Base-by-base conservation (phyloP, 2,113 vertebrate species). In the Camelus bactrianus region DNA sequence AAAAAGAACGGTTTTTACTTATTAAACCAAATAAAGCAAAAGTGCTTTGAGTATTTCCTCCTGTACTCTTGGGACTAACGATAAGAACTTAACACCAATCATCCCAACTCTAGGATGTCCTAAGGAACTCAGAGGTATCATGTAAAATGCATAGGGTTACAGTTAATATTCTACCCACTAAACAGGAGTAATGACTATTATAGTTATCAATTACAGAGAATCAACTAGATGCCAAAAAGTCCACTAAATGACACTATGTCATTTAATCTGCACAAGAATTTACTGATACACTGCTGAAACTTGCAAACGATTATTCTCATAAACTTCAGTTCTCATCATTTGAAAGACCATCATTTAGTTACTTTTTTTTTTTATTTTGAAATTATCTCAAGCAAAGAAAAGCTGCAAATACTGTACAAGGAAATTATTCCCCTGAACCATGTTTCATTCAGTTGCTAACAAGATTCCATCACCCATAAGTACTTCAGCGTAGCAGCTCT, bases 21-120 rank as follows among this genome's bases (percentile, higher is more conserved):
- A 75, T 17, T 82, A 79, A 83, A 46, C 22, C 50, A 75, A 93
- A 96, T 84, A 95, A 92, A 91, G 32, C 85, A 75, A 58, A 95
- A 54, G 30, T 62, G 15, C 30, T 30, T 96, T 15, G 24, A 92
- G 15, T 50, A 17, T n/a, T 17, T 91, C 81, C 10, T 89, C 75
- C 35, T 75, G 20, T 19, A 46, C 5, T 85, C 48, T n/a, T 30
- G 89, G 48, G 85, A 93, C 6, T 46, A 93, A 54, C 38, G 62
- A 42, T 62, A 77, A 95, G 19, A 85, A 93, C 38, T 28, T 76
- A 52, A 70, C 19, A 50, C 19, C 79, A 90, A 52, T 48, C 38
- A 80, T 80, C 46, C 28, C 62, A 30, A 75, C 42, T 48, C 11
- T 6, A 79, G 56, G 28, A 67, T 50, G 28, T 50, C 64, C 86